Evolutionary conservation across 2,113 vertebrate genomes (phyloP).

Genomic region (Cephalopterus ornatus): DNA sequence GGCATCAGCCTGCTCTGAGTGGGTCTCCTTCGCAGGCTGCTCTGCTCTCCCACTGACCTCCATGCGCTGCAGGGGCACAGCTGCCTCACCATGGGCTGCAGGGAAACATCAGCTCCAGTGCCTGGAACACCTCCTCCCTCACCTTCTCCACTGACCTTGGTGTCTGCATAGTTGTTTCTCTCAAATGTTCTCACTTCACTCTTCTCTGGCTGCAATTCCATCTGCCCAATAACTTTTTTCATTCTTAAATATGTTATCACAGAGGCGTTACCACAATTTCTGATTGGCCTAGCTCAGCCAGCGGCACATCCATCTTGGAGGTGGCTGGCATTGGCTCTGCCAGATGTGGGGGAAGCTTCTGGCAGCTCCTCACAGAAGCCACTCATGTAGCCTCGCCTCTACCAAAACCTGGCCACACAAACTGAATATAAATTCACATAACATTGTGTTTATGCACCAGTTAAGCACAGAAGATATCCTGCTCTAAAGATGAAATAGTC

Average conservation of each 20-base stretch:
- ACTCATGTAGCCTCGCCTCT: too few relatives aligned
- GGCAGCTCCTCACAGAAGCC: background rate
- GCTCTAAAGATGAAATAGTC: background rate
- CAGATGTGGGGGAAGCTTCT: background rate
- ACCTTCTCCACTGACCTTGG: background rate
- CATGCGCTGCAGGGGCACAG: background rate
- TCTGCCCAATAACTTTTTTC: background rate
- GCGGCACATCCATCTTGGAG: background rate
- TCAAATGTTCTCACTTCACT: background rate
- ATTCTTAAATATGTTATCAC: background rate
- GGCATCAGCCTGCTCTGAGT: background rate
- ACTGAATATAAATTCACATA: background rate
- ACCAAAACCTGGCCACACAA: background rate
- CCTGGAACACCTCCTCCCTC: background rate
- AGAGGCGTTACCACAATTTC: fast-evolving
- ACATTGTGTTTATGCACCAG: background rate
- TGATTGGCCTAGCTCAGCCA: background rate
- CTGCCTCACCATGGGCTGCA: background rate
- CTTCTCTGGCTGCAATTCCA: background rate
- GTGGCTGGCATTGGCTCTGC: background rate
- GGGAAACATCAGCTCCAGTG: background rate
- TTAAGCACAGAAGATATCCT: background rate
- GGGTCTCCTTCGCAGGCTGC: background rate
- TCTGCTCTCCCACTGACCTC: background rate
- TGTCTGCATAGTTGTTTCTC: background rate